Percentiles rank a stretch among this genome's conserved stretches.
These are phyloP conservation scores for Ptychadena robeensis DNA, from an alignment of 2,797 vertebrate species.

Conservation along the genomic window DNA sequence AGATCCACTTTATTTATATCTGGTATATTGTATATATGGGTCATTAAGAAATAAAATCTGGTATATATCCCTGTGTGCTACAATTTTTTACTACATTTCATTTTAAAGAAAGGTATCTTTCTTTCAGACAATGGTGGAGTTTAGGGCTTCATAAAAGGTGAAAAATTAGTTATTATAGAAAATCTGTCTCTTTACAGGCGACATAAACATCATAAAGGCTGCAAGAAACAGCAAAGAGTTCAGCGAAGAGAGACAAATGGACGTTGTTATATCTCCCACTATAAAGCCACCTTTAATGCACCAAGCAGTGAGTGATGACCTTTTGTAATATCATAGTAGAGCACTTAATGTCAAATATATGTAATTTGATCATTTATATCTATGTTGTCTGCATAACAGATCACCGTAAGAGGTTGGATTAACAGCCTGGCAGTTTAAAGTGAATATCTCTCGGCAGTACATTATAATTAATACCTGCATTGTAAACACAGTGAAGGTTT, in stretches of 20 bases:
- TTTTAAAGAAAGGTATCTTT: no score
- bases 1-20: no score
- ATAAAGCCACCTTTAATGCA: conserved; percentile 60
- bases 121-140: no score
- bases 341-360: background rate
- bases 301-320: conserved; percentile 57
- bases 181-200: conserved; percentile 43
- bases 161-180: background rate
- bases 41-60: no score
- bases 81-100: no score
- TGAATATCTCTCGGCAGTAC: background rate
- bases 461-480: background rate
- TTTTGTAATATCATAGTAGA: background rate
- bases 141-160: no score
- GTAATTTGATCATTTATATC: background rate
- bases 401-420: background rate
- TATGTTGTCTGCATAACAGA: background rate
- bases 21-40: no score
- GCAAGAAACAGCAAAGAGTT: conserved; percentile 35
- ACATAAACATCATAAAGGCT: conserved; percentile 64
- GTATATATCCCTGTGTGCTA: no score
- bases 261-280: conserved; percentile 52
- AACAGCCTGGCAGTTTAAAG: background rate
- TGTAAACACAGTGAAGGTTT: background rate
- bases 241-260: conserved; percentile 20